Percentiles rank a stretch among this genome's conserved stretches.
Conservation (phyloP, 2,797 vertebrate genomes). For the Brachymystax lenok region DNA sequence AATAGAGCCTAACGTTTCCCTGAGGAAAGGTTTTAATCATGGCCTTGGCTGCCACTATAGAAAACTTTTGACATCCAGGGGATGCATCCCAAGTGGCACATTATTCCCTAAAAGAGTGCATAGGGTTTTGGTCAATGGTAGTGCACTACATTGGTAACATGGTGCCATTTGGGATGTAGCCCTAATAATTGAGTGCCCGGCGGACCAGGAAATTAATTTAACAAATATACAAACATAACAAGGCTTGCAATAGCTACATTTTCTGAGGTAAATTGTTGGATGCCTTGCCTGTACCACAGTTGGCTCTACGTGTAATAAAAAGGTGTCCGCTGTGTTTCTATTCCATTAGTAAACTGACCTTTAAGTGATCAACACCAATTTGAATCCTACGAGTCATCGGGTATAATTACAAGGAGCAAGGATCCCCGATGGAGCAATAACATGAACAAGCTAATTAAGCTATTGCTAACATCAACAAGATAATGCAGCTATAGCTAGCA, state of each 20-base stretch:
- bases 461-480: neutral
- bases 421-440: neutral
- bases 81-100: too few relatives aligned
- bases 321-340: neutral
- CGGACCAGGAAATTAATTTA: neutral
- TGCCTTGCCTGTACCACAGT: neutral
- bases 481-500: neutral
- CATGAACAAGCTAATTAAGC: neutral
- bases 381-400: slow-evolving; percentile 1
- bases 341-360: neutral
- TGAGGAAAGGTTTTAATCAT: too few relatives aligned
- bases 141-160: too few relatives aligned
- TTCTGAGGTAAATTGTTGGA: neutral
- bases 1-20: too few relatives aligned
- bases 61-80: neutral
- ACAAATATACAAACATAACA: neutral
- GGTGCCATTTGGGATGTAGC: neutral
- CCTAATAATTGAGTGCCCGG: neutral
- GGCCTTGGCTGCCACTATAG: neutral
- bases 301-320: neutral
- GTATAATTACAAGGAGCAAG: slow-evolving; percentile 1
- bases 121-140: too few relatives aligned
- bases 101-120: too few relatives aligned
- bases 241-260: neutral
- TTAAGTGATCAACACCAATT: neutral